phyloP scores from a whole-genome alignment of 2,797 vertebrate species.

The Cynopterus sphinx region DNA sequence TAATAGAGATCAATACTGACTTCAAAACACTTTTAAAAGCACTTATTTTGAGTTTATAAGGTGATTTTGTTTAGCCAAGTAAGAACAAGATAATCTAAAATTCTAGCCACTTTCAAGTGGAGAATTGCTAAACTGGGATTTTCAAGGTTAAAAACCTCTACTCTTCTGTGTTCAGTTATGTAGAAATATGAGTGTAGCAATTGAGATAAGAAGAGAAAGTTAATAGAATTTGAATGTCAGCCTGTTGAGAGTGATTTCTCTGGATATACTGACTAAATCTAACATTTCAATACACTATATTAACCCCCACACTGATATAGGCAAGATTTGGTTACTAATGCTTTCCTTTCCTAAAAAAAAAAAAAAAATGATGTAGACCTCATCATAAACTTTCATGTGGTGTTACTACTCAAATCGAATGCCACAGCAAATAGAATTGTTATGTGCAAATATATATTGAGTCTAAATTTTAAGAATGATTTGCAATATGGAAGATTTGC shows the following conservation, averaged over 20 bases:
- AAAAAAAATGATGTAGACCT: not conserved
- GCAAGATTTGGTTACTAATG: not conserved
- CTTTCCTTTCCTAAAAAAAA: not conserved
- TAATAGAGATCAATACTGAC: not conserved
- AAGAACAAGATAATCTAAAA: slow-evolving; percentile 39
- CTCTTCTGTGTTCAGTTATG: not conserved
- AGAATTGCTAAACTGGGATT: not conserved
- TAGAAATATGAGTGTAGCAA: not conserved
- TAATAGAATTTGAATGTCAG: slow-evolving; percentile 29
- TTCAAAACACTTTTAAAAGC: slow-evolving; percentile 11
- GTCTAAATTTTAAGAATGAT: not conserved
- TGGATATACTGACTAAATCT: not conserved
- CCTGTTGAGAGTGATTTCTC: not conserved
- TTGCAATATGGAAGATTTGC: not conserved
- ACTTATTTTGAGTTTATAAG: slow-evolving; percentile 7
- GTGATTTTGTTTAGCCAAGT: not conserved
- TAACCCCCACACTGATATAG: not conserved
- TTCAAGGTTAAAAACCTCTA: not conserved
- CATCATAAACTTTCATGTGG: not conserved
- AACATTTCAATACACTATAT: not conserved
- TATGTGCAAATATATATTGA: not conserved
- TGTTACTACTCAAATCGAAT: not conserved
- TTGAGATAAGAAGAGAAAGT: not conserved
- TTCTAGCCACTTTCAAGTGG: slow-evolving; percentile 32
- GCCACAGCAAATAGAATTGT: not conserved